Percentiles rank a stretch among this genome's conserved stretches.
Evolutionary conservation across 2,113 vertebrate species (phyloP).

Genomic region (Marmota monax): DNA sequence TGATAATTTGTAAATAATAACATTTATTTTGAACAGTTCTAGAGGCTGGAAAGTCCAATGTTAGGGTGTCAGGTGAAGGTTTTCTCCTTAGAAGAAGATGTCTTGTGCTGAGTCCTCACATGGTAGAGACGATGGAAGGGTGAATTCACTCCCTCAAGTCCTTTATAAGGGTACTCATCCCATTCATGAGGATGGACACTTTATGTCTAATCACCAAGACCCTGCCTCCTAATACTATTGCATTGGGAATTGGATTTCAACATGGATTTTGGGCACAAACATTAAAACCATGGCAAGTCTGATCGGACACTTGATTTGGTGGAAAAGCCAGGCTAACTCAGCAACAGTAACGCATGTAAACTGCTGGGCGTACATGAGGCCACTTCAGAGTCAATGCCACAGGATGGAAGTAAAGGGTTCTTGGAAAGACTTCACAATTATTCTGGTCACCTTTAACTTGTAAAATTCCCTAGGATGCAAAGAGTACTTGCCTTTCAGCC

Average conservation of each 20-base stretch:
- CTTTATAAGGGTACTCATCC: background rate
- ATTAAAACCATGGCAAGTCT: background rate
- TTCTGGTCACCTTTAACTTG: conserved; percentile 30
- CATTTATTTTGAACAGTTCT: background rate
- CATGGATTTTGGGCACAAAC: background rate
- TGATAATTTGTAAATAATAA: background rate
- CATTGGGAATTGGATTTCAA: background rate
- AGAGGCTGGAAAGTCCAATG: background rate
- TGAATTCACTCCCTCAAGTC: background rate
- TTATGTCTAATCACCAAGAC: background rate
- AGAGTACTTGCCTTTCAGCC: conserved; percentile 15
- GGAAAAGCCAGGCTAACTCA: background rate
- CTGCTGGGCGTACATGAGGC: background rate
- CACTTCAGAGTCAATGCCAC: background rate
- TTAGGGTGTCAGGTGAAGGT: background rate
- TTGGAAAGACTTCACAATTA: conserved; percentile 1
- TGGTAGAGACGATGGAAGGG: background rate
- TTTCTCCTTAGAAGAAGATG: background rate
- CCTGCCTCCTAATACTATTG: background rate
- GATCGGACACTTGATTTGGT: background rate
- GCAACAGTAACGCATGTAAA: background rate
- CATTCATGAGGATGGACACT: background rate
- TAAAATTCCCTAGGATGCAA: background rate
- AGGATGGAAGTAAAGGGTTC: background rate
- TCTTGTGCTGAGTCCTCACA: background rate